A percentile compares a stretch with the other conserved stretches of the same genome.
Evolutionary conservation across 2,888 invertebrate genomes (phyloP).

Genomic region (Lymantria monacha): DNA sequence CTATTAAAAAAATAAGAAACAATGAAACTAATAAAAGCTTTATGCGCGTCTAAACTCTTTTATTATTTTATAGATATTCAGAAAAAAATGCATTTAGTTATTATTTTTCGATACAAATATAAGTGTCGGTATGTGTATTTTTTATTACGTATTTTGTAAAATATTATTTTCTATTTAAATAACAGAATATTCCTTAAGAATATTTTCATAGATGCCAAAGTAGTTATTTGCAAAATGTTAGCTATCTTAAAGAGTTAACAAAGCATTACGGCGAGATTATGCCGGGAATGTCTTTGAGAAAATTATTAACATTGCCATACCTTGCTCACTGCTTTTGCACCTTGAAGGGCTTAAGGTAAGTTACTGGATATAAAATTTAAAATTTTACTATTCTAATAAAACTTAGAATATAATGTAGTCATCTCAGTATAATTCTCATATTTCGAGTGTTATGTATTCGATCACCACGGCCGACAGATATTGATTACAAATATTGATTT

Average conservation of each 20-base stretch:
- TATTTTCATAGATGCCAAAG: slow-evolving; percentile 4
- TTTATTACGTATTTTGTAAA: background rate
- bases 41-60: too few relatives aligned
- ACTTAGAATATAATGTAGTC: too few relatives aligned
- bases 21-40: too few relatives aligned
- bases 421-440: background rate
- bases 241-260: slow-evolving; percentile 70
- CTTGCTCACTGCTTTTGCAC: slow-evolving; percentile 40
- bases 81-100: too few relatives aligned
- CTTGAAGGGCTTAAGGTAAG: slow-evolving; percentile 16
- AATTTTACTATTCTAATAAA: too few relatives aligned
- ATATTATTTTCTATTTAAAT: background rate
- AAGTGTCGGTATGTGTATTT: too few relatives aligned
- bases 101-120: too few relatives aligned
- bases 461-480: too few relatives aligned
- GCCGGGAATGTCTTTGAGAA: slow-evolving; percentile 70
- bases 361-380: slow-evolving; percentile 12
- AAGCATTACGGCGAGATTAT: slow-evolving; percentile 55
- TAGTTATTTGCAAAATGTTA: slow-evolving; percentile 35
- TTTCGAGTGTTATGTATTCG: too few relatives aligned
- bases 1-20: too few relatives aligned
- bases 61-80: too few relatives aligned
- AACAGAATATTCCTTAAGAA: slow-evolving; percentile 1
- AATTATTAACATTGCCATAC: slow-evolving; percentile 61
- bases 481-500: too few relatives aligned